Conservation (phyloP, 1,140 invertebrate genomes). For the Chironomus tepperi region DNA sequence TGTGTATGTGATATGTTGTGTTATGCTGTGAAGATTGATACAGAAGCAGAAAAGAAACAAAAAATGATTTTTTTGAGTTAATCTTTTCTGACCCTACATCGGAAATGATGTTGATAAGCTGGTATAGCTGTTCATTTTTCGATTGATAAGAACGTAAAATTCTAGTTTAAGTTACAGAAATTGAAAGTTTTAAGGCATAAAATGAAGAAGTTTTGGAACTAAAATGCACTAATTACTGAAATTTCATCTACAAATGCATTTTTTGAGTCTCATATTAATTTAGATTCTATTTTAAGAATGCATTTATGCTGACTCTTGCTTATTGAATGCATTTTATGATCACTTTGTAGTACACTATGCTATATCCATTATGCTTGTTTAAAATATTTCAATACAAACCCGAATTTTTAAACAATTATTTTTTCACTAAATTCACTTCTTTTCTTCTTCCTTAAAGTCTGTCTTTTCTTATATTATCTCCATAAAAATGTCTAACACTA, state of each 20-base stretch:
- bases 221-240: too few relatives aligned
- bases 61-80: not conserved
- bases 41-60: not conserved
- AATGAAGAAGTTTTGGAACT: not conserved
- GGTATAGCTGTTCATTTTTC: not conserved
- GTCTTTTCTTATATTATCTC: not conserved
- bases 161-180: not conserved
- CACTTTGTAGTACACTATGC: not conserved
- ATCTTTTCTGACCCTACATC: not conserved
- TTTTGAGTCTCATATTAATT: not conserved
- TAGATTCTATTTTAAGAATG: not conserved
- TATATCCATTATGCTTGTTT: not conserved
- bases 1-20: not conserved
- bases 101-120: not conserved
- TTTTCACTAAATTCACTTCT: not conserved
- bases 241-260: too few relatives aligned
- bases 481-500: not conserved
- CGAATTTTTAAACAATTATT: not conserved
- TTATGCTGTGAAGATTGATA: not conserved
- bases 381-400: not conserved
- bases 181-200: not conserved
- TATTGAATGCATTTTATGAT: not conserved
- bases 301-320: not conserved
- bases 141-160: not conserved
- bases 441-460: not conserved